These are phyloP conservation scores for Lagodon rhomboides DNA, from an alignment of 2,797 vertebrate genomes.

Conservation along the genomic window DNA sequence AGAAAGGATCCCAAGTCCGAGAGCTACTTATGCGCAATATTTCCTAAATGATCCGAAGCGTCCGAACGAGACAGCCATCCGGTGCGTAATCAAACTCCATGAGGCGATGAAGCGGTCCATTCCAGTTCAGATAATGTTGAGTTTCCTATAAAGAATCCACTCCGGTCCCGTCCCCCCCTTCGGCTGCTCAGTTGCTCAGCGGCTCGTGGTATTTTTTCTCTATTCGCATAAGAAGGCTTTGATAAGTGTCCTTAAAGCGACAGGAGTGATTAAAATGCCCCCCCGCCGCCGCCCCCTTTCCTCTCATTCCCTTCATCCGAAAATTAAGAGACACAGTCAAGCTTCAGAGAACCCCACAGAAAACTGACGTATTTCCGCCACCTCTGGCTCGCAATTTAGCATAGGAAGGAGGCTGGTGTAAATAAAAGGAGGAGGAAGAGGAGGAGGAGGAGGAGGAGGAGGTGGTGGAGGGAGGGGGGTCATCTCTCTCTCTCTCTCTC, in stretches of 20 bases:
- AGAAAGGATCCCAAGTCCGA: slow-evolving; percentile 74
- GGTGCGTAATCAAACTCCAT: slow-evolving; percentile 79
- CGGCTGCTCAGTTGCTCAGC: slow-evolving; percentile 75
- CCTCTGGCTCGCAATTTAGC: slow-evolving; percentile 83
- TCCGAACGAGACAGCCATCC: slow-evolving; percentile 73
- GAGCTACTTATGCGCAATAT: slow-evolving; percentile 82
- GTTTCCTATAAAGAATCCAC: slow-evolving; percentile 80
- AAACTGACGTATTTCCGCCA: slow-evolving; percentile 90
- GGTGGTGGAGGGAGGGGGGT: not conserved
- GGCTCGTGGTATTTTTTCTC: slow-evolving; percentile 78
- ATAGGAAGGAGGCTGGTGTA: slow-evolving; percentile 85
- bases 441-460: not conserved
- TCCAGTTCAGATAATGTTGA: slow-evolving; percentile 75
- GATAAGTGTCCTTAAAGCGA: slow-evolving; percentile 90
- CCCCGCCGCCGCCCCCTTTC: slow-evolving; percentile 46
- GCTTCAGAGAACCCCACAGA: slow-evolving; percentile 79
- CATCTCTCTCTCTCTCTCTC: slow-evolving; percentile 38
- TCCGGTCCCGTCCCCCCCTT: slow-evolving; percentile 69
- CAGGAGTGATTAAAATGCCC: slow-evolving; percentile 86
- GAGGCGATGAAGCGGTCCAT: slow-evolving; percentile 75
- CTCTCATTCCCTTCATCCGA: slow-evolving; percentile 73
- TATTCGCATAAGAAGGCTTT: slow-evolving; percentile 85
- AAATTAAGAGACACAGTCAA: slow-evolving; percentile 83
- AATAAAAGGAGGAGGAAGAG: slow-evolving; percentile 40
- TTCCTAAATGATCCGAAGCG: slow-evolving; percentile 78